phyloP scores from a whole-genome alignment of 2,797 vertebrate genomes.

The Poecilia velifera region DNA sequence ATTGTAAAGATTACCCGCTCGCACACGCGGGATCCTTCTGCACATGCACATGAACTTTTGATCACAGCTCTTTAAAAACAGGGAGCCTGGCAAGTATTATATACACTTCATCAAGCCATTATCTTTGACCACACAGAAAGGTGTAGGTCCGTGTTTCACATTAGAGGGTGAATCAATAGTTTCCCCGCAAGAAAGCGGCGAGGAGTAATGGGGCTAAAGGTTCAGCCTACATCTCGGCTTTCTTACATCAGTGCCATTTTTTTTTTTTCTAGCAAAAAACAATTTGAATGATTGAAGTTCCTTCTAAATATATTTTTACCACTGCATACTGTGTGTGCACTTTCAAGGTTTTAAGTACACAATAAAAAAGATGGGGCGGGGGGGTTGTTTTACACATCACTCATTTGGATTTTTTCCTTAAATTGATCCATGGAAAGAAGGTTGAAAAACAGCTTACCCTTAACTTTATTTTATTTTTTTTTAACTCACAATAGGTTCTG shows the following conservation, averaged over 20 bases:
- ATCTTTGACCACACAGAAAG: conserved; percentile 55
- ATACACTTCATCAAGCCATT: conserved; percentile 60
- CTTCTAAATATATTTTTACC: not conserved
- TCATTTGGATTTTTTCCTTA: not conserved
- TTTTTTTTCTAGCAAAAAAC: not conserved
- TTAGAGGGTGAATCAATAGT: conserved; percentile 62
- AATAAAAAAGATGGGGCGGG: not conserved
- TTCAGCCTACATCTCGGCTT: conserved; percentile 33
- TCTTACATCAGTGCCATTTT: not conserved
- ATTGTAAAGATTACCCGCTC: conserved; percentile 56
- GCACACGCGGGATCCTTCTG: conserved; percentile 17
- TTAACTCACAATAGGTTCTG: conserved; percentile 5
- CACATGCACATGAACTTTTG: conserved; percentile 57
- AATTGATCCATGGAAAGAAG: conserved; percentile 15
- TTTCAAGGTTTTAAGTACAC: not conserved
- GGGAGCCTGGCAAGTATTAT: conserved; percentile 55
- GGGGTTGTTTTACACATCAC: not conserved
- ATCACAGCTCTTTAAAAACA: conserved; percentile 48
- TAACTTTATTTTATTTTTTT: not conserved
- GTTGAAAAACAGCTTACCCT: conserved; percentile 14
- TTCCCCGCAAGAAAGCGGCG: conserved; percentile 15
- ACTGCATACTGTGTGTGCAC: not conserved
- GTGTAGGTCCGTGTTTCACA: conserved; percentile 60
- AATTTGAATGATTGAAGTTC: not conserved
- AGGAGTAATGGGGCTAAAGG: conserved; percentile 31